Percentiles rank a stretch among this genome's conserved stretches.
Evolutionary conservation across 2,113 vertebrate species (phyloP).

Genomic region (Campylomormyrus numenius): DNA sequence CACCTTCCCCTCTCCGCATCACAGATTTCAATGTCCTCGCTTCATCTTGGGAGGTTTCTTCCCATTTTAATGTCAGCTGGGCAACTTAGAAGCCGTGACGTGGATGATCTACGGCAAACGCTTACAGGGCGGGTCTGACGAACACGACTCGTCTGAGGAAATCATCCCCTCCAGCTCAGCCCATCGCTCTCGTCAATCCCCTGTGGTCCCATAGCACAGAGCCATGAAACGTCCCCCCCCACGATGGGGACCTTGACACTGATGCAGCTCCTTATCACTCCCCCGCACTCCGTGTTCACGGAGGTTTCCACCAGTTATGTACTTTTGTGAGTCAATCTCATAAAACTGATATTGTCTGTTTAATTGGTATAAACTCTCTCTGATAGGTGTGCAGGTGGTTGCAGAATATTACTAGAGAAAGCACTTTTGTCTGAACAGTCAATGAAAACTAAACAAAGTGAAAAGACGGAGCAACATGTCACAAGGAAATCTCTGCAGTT

Average conservation of each 20-base stretch:
- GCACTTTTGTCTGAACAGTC: not conserved
- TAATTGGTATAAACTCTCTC: slow-evolving; percentile 48
- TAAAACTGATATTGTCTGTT: slow-evolving; percentile 41
- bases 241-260: slow-evolving; percentile 57
- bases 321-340: slow-evolving; percentile 25
- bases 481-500: not conserved
- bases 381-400: slow-evolving; percentile 33
- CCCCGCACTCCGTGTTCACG: slow-evolving; percentile 53
- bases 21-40: not conserved
- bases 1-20: not conserved
- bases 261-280: slow-evolving; percentile 57
- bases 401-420: slow-evolving; percentile 26
- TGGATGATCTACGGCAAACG: not conserved
- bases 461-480: not conserved
- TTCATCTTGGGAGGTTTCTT: not conserved
- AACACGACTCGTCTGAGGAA: not conserved
- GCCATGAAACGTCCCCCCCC: slow-evolving; percentile 40
- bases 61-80: not conserved
- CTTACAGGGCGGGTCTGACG: not conserved
- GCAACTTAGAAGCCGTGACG: not conserved
- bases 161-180: not conserved
- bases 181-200: not conserved
- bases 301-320: slow-evolving; percentile 40
- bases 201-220: slow-evolving; percentile 44
- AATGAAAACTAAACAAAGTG: not conserved